Percentiles rank a stretch among this genome's conserved stretches.
These are phyloP conservation scores for Rhopalosiphum nymphaeae DNA, from an alignment of 2,888 invertebrate species.

Conservation along the genomic window DNA sequence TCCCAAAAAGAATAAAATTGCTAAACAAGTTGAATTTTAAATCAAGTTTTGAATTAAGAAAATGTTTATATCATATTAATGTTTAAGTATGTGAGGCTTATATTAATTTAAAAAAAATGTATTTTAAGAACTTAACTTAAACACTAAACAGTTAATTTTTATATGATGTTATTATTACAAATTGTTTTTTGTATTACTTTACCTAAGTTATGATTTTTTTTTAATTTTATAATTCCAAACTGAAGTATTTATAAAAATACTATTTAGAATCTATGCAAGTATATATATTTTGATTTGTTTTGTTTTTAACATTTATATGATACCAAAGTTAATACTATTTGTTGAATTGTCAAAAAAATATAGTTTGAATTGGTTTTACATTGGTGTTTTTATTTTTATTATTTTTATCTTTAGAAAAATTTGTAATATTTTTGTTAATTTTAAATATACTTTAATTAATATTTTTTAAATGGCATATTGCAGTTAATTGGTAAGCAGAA, in stretches of 20 bases:
- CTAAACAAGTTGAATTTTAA: constrained; percentile 28
- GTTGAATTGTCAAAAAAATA: background rate
- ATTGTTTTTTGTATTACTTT: constrained; percentile 25
- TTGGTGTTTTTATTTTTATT: background rate
- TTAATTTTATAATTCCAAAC: background rate
- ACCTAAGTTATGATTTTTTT: background rate
- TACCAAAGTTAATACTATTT: background rate
- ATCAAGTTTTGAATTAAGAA: background rate
- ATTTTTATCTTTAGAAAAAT: background rate
- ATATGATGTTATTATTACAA: constrained; percentile 2
- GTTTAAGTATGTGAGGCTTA: background rate
- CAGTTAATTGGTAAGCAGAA: background rate
- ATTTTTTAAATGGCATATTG: background rate
- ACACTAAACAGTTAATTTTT: background rate
- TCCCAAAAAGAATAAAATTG: constrained; percentile 15
- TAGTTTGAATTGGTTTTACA: background rate
- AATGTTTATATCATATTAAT: background rate
- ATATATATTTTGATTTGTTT: background rate
- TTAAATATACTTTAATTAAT: background rate
- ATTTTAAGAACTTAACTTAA: background rate
- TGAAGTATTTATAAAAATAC: background rate
- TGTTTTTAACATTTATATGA: background rate
- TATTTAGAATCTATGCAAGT: background rate
- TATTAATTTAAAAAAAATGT: background rate
- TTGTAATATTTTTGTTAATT: background rate